phyloP scores from a whole-genome alignment of 2,797 vertebrate genomes.

The Lepus oiostolus region DNA sequence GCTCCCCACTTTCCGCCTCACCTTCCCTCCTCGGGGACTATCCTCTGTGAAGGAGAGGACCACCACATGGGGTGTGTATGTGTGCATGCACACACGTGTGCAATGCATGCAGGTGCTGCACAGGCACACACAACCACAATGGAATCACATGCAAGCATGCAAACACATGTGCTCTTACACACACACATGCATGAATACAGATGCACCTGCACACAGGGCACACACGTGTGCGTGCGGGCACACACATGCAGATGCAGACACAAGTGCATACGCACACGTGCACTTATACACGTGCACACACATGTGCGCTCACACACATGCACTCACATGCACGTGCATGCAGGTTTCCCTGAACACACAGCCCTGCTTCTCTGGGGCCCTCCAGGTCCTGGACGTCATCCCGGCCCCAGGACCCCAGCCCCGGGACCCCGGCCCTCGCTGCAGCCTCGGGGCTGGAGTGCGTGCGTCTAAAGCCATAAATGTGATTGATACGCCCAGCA shows the following conservation, averaged over 20 bases:
- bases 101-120: not conserved
- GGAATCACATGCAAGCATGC: not conserved
- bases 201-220: not conserved
- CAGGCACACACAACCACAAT: not conserved
- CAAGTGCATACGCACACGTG: accelerated
- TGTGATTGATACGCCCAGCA: slow-evolving; percentile 79
- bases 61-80: too few relatives aligned
- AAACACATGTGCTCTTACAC: accelerated
- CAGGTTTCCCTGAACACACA: accelerated
- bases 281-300: accelerated
- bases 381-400: accelerated
- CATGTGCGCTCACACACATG: accelerated
- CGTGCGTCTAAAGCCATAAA: slow-evolving; percentile 54
- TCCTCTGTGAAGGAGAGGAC: not conserved
- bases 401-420: accelerated
- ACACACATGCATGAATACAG: not conserved
- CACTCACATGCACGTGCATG: accelerated
- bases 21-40: too few relatives aligned
- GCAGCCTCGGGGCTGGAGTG: not conserved
- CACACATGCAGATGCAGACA: too few relatives aligned
- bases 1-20: too few relatives aligned
- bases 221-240: not conserved
- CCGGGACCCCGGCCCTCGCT: not conserved
- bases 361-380: accelerated
- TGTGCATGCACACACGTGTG: not conserved